Conservation (phyloP, 2,797 vertebrate genomes). For the Pygocentrus nattereri region DNA sequence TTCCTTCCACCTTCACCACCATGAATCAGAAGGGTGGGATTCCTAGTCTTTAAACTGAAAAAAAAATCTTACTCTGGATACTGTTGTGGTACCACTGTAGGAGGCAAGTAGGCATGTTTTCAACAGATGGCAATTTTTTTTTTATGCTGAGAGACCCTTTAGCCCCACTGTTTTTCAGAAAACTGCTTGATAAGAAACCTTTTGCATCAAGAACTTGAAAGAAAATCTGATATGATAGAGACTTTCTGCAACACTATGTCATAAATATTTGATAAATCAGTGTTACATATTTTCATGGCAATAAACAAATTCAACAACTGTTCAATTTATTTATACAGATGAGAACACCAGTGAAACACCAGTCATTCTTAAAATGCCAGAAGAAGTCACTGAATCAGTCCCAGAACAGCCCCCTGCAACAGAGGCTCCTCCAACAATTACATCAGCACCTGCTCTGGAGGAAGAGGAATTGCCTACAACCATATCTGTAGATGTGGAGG, state of each 20-base stretch:
- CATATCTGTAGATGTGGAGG: constrained; percentile 46
- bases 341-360: constrained; percentile 18
- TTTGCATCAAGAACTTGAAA: no score
- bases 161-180: no score
- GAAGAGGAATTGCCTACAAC: constrained; percentile 21
- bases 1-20: no score
- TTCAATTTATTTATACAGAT: constrained; percentile 10
- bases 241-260: not conserved
- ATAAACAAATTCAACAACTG: no score
- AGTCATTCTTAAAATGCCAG: not conserved
- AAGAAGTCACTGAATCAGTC: constrained; percentile 33
- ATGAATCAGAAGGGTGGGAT: no score
- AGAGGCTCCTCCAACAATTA: constrained; percentile 30
- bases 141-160: no score
- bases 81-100: no score
- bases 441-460: constrained; percentile 39
- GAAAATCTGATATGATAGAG: not conserved
- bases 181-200: no score
- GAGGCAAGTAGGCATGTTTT: no score
- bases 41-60: no score
- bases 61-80: no score
- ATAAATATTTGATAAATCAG: not conserved
- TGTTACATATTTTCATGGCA: not conserved
- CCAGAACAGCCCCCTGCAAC: constrained; percentile 10
- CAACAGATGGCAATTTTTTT: no score